phyloP scores from a whole-genome alignment of 2,113 vertebrate species.

The Corythoichthys intestinalis region DNA sequence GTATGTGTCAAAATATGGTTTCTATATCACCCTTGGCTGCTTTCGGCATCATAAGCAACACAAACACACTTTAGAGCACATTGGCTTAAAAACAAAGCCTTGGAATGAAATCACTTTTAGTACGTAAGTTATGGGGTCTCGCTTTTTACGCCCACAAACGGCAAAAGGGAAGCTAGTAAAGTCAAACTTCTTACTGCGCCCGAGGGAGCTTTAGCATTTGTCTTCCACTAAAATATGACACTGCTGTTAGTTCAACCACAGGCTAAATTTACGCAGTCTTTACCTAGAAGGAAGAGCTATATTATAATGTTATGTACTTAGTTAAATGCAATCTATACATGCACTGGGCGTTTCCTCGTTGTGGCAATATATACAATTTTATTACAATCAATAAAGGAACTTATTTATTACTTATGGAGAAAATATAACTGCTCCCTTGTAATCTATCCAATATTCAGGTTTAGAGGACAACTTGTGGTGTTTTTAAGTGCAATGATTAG shows the following conservation, averaged over 20 bases:
- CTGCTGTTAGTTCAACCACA: constrained; percentile 12
- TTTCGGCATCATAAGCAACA: constrained; percentile 21
- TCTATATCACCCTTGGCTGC: constrained; percentile 43
- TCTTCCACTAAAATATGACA: constrained; percentile 17
- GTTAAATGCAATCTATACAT: background rate
- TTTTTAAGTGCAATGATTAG: too few species aligned
- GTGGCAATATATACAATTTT: too few species aligned
- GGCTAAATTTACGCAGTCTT: constrained; percentile 4
- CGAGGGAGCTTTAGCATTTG: background rate
- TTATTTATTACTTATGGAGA: too few species aligned
- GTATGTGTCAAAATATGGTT: constrained; percentile 33
- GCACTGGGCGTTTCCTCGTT: background rate
- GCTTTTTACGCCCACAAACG: background rate
- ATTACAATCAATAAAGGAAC: too few species aligned
- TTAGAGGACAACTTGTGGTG: too few species aligned
- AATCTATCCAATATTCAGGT: too few species aligned
- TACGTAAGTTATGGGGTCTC: background rate
- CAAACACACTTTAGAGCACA: background rate
- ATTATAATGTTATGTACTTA: background rate
- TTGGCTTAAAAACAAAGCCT: background rate
- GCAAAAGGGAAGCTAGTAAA: background rate
- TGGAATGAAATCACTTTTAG: background rate
- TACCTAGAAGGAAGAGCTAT: constrained; percentile 4
- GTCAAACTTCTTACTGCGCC: constrained; percentile 17
- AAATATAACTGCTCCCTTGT: too few species aligned